phyloP scores from a whole-genome alignment of 2,797 vertebrate genomes.

The Arrhamphus sclerolepis region DNA sequence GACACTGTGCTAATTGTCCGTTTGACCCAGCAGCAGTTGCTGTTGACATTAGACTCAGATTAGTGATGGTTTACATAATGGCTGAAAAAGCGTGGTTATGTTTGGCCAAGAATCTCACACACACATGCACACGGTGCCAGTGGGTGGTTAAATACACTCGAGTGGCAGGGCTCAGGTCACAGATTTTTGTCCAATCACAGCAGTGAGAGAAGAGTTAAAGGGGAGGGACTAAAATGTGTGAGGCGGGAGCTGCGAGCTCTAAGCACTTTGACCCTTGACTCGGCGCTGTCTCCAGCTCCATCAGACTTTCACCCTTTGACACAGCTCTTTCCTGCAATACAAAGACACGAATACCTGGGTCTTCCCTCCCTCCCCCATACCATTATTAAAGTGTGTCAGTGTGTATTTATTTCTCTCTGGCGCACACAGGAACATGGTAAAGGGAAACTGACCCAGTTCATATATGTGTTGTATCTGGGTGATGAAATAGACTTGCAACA shows the following conservation, averaged over 20 bases:
- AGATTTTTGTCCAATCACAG: slow-evolving; percentile 53
- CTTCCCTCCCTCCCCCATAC: background rate
- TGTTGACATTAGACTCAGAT: slow-evolving; percentile 70
- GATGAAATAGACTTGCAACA: slow-evolving; percentile 77
- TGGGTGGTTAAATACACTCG: slow-evolving; percentile 22
- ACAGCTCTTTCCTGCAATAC: slow-evolving; percentile 27
- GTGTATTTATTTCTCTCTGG: slow-evolving; percentile 4
- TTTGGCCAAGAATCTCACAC: slow-evolving; percentile 45
- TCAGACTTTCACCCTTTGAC: slow-evolving; percentile 44
- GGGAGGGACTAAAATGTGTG: slow-evolving; percentile 31
- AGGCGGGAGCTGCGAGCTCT: slow-evolving; percentile 35
- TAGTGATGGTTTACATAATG: slow-evolving; percentile 71
- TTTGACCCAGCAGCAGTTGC: slow-evolving; percentile 44
- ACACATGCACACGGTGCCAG: slow-evolving; percentile 27
- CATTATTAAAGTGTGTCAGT: background rate
- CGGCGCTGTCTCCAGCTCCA: slow-evolving; percentile 27
- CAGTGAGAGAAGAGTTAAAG: slow-evolving; percentile 3
- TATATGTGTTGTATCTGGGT: slow-evolving; percentile 67
- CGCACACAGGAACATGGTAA: slow-evolving; percentile 18
- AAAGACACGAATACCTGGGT: slow-evolving; percentile 23
- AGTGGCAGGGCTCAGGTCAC: slow-evolving; percentile 57
- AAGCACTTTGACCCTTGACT: slow-evolving; percentile 60
- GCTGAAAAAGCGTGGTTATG: slow-evolving; percentile 60
- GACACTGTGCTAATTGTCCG: slow-evolving; percentile 28
- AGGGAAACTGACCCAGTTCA: slow-evolving; percentile 48